These are phyloP conservation scores for Eunapius fragilis DNA, from an alignment of 37 sponge, comb jelly and placozoan species.

Conservation along the genomic window DNA sequence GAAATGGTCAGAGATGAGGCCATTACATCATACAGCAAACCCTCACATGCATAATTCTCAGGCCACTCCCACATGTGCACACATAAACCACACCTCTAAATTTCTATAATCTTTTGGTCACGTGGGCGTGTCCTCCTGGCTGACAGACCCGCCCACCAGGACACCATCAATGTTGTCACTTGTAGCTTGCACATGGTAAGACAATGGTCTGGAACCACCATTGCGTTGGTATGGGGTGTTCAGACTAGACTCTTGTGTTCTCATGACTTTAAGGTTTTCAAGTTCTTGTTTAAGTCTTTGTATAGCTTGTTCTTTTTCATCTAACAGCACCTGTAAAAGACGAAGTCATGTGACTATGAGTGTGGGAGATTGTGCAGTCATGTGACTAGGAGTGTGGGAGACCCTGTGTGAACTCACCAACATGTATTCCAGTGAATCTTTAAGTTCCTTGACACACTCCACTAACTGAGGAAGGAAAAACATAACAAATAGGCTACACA, in stretches of 20 bases:
- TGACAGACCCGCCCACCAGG: not conserved
- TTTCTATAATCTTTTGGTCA: not conserved
- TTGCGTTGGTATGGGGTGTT: not conserved
- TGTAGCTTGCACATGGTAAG: conserved; percentile 11
- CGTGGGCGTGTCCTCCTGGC: not conserved
- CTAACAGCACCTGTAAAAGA: not conserved
- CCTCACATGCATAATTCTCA: not conserved
- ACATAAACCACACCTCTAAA: not conserved
- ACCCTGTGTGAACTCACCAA: conserved; percentile 24
- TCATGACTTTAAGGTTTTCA: not conserved
- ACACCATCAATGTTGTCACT: not conserved
- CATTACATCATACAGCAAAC: not conserved
- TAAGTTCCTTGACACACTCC: conserved; percentile 28
- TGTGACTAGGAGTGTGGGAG: not conserved
- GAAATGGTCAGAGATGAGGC: not conserved
- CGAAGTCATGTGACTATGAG: not conserved
- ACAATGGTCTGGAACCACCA: not conserved
- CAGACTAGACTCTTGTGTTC: too few species aligned
- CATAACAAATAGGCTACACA: not conserved
- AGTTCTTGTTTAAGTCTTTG: conserved; percentile 20
- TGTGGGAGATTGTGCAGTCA: not conserved
- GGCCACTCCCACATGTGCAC: not conserved
- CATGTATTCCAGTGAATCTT: conserved; percentile 45
- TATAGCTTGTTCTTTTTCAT: conserved; percentile 7
- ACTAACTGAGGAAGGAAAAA: conserved; percentile 5